A percentile compares a stretch with the other conserved stretches of the same genome.
Conservation (phyloP, 2,113 vertebrate species). For the Amphiprion ocellaris region DNA sequence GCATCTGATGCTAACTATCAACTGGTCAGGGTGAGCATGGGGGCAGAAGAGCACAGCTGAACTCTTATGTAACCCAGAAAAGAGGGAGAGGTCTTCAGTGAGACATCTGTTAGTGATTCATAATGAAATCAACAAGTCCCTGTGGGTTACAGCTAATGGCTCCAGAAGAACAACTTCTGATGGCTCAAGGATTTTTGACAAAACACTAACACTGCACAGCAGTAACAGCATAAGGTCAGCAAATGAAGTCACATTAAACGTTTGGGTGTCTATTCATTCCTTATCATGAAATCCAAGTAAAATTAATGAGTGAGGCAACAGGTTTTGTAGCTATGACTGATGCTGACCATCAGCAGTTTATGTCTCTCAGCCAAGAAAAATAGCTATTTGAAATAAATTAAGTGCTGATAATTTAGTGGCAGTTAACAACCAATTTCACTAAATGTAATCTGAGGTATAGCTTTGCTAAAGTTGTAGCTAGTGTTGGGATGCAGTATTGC, state of each 20-base stretch:
- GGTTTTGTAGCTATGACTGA: not conserved
- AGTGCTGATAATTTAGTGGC: too few relatives aligned
- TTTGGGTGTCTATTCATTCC: not conserved
- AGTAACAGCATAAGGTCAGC: not conserved
- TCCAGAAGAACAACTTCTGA: conserved; percentile 15
- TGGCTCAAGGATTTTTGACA: not conserved
- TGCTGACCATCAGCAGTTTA: too few relatives aligned
- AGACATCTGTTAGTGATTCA: conserved; percentile 68
- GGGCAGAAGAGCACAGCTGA: conserved; percentile 69
- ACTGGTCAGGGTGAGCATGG: conserved; percentile 22
- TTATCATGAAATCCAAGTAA: not conserved
- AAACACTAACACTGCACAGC: not conserved
- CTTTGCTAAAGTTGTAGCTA: not conserved
- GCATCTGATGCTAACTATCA: conserved; percentile 7
- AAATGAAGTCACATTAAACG: conserved; percentile 1
- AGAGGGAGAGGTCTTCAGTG: conserved; percentile 55
- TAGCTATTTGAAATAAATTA: too few relatives aligned
- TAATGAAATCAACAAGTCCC: conserved; percentile 38
- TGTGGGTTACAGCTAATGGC: not conserved
- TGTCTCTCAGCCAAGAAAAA: not conserved
- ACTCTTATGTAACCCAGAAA: conserved; percentile 55
- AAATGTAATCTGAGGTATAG: not conserved
- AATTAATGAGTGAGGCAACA: not conserved
- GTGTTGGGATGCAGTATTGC: not conserved
- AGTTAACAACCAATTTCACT: not conserved